A percentile compares a stretch with the other conserved stretches of the same genome.
phyloP scores from a whole-genome alignment of 2,888 invertebrate genomes.

The Cyrtodaria siliqua region DNA sequence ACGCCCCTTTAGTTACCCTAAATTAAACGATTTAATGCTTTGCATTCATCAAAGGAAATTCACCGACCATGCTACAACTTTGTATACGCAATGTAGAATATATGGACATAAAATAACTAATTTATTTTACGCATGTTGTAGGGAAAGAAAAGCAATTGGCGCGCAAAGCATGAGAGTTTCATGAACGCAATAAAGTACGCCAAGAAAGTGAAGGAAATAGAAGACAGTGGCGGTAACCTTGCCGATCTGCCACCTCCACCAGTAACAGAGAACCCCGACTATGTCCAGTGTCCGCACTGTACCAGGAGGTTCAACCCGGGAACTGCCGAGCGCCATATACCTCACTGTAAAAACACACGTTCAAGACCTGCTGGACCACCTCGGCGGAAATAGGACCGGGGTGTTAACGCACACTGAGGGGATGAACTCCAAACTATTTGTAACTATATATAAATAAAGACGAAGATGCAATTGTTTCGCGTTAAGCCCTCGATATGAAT shows the following conservation, averaged over 20 bases:
- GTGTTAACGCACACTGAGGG: too few relatives aligned
- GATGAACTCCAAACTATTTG: too few relatives aligned
- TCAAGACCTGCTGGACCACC: constrained; percentile 62
- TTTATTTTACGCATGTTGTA: too few relatives aligned
- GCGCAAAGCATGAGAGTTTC: constrained; percentile 82
- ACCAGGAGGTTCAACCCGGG: constrained; percentile 93
- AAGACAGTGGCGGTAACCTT: constrained; percentile 91
- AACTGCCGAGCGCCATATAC: constrained; percentile 94
- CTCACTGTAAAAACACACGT: constrained; percentile 93
- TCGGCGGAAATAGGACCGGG: constrained; percentile 1
- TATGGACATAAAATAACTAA: too few relatives aligned
- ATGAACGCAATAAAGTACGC: constrained; percentile 82
- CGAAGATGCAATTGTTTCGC: too few relatives aligned
- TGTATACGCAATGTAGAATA: too few relatives aligned
- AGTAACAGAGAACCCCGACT: constrained; percentile 93
- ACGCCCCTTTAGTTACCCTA: too few relatives aligned
- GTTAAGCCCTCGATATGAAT: too few relatives aligned
- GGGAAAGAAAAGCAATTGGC: constrained; percentile 83
- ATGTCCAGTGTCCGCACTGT: constrained; percentile 96
- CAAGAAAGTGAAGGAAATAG: constrained; percentile 79
- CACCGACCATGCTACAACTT: too few relatives aligned
- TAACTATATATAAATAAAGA: too few relatives aligned
- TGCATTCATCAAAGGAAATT: too few relatives aligned
- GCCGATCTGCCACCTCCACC: constrained; percentile 95
- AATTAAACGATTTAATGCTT: too few relatives aligned